Percentiles rank a stretch among this genome's conserved stretches.
Evolutionary conservation across 2,888 invertebrate genomes (phyloP).

Genomic region (Boloria selene): DNA sequence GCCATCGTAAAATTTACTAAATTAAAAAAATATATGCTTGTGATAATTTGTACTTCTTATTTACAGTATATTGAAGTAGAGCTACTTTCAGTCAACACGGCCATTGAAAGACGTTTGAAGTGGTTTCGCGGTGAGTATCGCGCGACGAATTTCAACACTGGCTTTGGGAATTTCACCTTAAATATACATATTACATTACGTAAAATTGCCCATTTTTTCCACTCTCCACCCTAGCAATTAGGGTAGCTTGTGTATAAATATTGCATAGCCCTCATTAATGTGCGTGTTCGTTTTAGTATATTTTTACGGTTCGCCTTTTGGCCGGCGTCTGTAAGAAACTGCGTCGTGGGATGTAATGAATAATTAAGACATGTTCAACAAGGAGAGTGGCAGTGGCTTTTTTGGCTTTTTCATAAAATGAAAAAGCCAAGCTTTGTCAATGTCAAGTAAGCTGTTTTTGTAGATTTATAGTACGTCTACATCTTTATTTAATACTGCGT

Average conservation of each 20-base stretch:
- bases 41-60: neutral
- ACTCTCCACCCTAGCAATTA: constrained; percentile 83
- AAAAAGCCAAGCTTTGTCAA: neutral
- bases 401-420: constrained; percentile 28
- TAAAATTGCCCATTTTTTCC: constrained; percentile 83
- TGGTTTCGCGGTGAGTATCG: constrained; percentile 73
- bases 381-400: constrained; percentile 57
- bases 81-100: constrained; percentile 52
- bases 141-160: constrained; percentile 73
- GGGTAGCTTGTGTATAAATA: constrained; percentile 82
- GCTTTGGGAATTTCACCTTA: constrained; percentile 76
- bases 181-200: constrained; percentile 83
- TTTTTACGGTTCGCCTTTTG: constrained; percentile 74
- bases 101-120: constrained; percentile 74
- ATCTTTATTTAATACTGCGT: too few relatives aligned
- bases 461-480: too few relatives aligned
- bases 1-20: too few relatives aligned
- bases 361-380: constrained; percentile 74
- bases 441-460: neutral
- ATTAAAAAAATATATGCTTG: neutral
- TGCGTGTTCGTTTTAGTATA: constrained; percentile 78
- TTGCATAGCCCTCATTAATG: constrained; percentile 81
- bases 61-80: constrained; percentile 50
- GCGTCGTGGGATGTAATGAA: constrained; percentile 72
- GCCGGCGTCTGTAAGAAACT: constrained; percentile 63